Conservation (phyloP, 1,140 invertebrate genomes). For the Eubasilissa regina region DNA sequence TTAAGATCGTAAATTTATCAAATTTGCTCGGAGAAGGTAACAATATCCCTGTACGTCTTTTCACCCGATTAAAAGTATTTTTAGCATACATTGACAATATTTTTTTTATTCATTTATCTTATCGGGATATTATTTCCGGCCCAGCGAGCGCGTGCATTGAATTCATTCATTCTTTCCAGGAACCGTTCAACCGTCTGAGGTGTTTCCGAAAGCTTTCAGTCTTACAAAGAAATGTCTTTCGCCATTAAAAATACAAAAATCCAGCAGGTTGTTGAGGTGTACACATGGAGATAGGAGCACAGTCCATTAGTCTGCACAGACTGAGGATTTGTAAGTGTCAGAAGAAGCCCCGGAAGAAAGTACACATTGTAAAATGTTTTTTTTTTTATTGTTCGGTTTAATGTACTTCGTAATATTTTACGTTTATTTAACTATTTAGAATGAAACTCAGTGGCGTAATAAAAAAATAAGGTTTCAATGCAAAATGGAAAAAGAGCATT, state of each 20-base stretch:
- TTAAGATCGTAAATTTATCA: no score
- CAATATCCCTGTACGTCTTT: not conserved
- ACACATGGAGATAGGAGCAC: slow-evolving; percentile 40
- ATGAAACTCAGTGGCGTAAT: no score
- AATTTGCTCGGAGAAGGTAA: not conserved
- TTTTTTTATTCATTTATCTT: not conserved
- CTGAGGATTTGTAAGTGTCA: slow-evolving; percentile 50
- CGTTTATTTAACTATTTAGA: no score
- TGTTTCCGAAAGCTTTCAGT: slow-evolving; percentile 26
- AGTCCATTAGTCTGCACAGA: slow-evolving; percentile 49
- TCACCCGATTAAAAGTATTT: no score
- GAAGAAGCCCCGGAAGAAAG: not conserved
- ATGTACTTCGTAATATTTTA: not conserved
- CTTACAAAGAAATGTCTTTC: slow-evolving; percentile 20
- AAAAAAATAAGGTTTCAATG: no score
- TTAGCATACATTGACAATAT: not conserved
- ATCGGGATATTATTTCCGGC: not conserved
- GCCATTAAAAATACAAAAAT: slow-evolving; percentile 40
- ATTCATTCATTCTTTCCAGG: slow-evolving; percentile 6
- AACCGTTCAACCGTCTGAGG: not conserved
- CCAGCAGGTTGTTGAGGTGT: slow-evolving; percentile 24
- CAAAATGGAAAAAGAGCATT: no score
- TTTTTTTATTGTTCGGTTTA: not conserved
- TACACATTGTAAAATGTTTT: not conserved
- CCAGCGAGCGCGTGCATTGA: slow-evolving; percentile 12